Conservation (phyloP, 2,888 invertebrate genomes). For the Trichopria drosophilae region DNA sequence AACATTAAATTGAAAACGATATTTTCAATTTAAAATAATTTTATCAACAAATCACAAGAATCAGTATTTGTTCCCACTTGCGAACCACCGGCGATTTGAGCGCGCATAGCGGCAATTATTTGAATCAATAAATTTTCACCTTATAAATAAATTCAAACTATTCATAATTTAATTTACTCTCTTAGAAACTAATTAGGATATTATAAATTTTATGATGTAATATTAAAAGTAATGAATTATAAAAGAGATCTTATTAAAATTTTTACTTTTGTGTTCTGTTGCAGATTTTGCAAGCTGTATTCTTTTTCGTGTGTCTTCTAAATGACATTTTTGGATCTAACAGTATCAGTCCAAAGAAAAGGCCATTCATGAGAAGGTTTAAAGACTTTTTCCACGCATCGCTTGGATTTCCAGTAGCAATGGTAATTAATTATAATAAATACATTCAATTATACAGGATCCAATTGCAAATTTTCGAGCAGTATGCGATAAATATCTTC, state of each 20-base stretch:
- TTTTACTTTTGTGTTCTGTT: constrained; percentile 54
- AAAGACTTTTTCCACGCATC: constrained; percentile 72
- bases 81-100: too few species aligned
- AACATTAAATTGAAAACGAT: too few species aligned
- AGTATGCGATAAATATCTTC: too few species aligned
- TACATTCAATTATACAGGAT: constrained; percentile 12
- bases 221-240: not conserved
- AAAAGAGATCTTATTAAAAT: not conserved
- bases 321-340: constrained; percentile 79
- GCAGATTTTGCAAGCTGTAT: constrained; percentile 77
- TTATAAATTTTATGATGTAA: not conserved
- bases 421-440: constrained; percentile 56
- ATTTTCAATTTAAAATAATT: too few species aligned
- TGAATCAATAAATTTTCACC: too few species aligned
- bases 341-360: constrained; percentile 66
- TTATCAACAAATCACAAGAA: too few species aligned
- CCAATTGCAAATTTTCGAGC: too few species aligned
- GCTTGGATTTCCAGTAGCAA: constrained; percentile 77
- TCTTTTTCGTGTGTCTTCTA: constrained; percentile 73
- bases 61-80: too few species aligned
- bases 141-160: too few species aligned
- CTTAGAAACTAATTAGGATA: not conserved
- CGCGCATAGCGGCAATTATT: too few species aligned
- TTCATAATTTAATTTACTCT: not conserved
- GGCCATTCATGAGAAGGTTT: constrained; percentile 68